phyloP scores from a whole-genome alignment of 2,888 invertebrate species.

The Cyrtodaria siliqua region DNA sequence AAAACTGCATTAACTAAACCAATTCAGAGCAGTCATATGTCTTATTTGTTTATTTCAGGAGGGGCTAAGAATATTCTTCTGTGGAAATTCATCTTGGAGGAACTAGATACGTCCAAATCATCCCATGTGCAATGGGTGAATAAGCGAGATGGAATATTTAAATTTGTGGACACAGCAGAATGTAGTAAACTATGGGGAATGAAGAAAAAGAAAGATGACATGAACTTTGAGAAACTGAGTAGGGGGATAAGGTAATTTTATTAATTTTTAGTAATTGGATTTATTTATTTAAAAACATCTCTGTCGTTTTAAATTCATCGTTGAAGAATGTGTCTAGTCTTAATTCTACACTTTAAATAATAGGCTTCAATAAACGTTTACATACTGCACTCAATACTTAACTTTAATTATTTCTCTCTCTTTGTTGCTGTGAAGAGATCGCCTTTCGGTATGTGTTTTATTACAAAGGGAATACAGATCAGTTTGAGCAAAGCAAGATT shows the following conservation, averaged over 20 bases:
- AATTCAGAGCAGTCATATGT: neutral
- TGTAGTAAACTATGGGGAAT: conserved; percentile 73
- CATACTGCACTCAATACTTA: no score
- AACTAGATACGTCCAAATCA: conserved; percentile 56
- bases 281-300: no score
- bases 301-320: no score
- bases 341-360: no score
- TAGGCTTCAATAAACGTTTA: no score
- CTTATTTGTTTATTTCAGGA: conserved; percentile 21
- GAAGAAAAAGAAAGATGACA: conserved; percentile 75
- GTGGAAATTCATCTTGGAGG: conserved; percentile 78
- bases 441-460: no score
- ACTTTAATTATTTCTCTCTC: no score
- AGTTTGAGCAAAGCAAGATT: no score
- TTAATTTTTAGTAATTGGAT: no score
- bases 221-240: conserved; percentile 80
- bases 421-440: no score
- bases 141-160: conserved; percentile 67
- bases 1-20: neutral
- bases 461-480: no score
- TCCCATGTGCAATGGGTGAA: conserved; percentile 70
- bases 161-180: conserved; percentile 74
- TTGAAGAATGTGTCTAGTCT: no score
- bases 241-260: conserved; percentile 76
- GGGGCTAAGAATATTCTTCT: conserved; percentile 76